phyloP scores from a whole-genome alignment of 2,113 vertebrate genomes.

The Opisthocomus hoazin region DNA sequence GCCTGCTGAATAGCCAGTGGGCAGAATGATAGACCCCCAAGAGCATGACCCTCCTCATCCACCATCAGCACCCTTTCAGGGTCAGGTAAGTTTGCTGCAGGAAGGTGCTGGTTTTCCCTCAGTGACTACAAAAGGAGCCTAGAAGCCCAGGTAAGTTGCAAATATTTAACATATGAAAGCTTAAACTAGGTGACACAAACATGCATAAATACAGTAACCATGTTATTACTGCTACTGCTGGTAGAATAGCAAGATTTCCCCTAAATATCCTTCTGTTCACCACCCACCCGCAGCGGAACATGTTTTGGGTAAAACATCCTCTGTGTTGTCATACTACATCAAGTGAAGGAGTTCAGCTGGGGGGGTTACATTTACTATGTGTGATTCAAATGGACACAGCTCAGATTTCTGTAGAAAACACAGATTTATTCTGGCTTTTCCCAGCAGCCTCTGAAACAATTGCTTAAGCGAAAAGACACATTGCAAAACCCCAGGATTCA shows the following conservation, averaged over 20 bases:
- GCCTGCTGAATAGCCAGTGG: neutral
- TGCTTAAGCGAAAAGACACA: neutral
- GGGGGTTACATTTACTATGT: neutral
- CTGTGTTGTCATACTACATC: constrained; percentile 24
- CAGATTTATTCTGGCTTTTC: constrained; percentile 24
- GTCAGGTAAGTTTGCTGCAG: neutral
- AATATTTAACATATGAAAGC: neutral
- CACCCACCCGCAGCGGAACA: neutral
- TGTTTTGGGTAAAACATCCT: neutral
- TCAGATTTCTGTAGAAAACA: constrained; percentile 28
- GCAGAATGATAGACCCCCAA: neutral
- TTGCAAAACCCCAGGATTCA: constrained; percentile 16
- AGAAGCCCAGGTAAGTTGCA: neutral
- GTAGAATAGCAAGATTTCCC: neutral
- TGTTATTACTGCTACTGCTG: neutral
- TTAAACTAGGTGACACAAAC: neutral
- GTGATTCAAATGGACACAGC: constrained; percentile 18
- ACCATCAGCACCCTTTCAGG: neutral
- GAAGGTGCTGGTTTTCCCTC: neutral
- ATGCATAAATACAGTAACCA: neutral
- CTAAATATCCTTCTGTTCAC: neutral
- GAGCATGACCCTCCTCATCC: neutral
- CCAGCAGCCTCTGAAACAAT: constrained; percentile 6
- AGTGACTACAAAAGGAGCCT: neutral
- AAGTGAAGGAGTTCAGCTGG: neutral